phyloP scores from a whole-genome alignment of 1,140 invertebrate genomes.

The Drusus annulatus region DNA sequence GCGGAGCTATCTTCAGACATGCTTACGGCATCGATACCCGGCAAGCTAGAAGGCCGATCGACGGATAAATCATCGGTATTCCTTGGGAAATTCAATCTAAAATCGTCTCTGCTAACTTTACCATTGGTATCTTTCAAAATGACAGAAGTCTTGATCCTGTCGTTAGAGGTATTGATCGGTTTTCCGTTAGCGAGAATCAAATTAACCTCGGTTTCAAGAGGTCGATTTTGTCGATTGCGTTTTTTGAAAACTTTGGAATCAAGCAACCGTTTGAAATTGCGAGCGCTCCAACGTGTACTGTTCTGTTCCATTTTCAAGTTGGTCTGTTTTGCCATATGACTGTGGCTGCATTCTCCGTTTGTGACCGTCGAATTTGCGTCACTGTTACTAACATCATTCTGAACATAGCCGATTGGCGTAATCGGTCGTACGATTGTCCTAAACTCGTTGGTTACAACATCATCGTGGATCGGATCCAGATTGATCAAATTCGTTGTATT shows the following conservation, averaged over 20 bases:
- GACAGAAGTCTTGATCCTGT: conserved; percentile 52
- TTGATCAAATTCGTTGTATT: conserved; percentile 18
- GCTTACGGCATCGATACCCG: conserved; percentile 50
- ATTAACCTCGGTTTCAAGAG: conserved; percentile 73
- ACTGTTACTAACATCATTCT: conserved; percentile 78
- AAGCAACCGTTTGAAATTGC: conserved; percentile 45
- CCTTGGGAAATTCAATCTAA: conserved; percentile 60
- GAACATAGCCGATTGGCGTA: conserved; percentile 81
- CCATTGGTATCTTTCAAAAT: conserved; percentile 45
- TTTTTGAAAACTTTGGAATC: conserved; percentile 52
- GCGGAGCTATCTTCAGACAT: conserved; percentile 16
- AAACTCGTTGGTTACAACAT: conserved; percentile 61
- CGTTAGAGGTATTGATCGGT: conserved; percentile 52
- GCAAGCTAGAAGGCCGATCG: conserved; percentile 64
- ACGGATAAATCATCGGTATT: conserved; percentile 61
- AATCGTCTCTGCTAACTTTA: conserved; percentile 59
- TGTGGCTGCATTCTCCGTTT: conserved; percentile 73
- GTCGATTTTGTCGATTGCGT: conserved; percentile 58
- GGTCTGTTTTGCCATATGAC: conserved; percentile 64
- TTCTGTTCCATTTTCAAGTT: conserved; percentile 65
- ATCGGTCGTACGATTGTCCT: conserved; percentile 65
- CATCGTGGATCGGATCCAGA: conserved; percentile 37
- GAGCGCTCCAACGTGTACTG: conserved; percentile 43
- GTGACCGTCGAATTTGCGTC: conserved; percentile 56
- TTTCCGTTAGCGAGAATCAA: conserved; percentile 63